Base-by-base conservation (phyloP, 2,113 vertebrate genomes). In the Oreotrochilus melanogaster region DNA sequence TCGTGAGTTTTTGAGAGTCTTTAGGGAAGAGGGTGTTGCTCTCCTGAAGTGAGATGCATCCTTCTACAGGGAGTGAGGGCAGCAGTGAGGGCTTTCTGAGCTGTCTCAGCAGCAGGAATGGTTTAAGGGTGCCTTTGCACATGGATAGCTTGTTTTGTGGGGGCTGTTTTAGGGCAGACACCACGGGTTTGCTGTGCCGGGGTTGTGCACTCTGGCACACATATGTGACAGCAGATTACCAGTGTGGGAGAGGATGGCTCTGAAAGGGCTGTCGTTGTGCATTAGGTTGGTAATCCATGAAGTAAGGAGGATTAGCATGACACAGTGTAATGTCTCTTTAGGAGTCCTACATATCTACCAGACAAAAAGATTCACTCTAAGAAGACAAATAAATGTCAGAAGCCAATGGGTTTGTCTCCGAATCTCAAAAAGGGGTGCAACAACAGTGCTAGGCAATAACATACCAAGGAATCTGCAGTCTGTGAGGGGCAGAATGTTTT, bases 251-350 rank as follows among this genome's bases (percentile, higher is more conserved):
- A 42, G 2, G 4, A 3, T 37, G 47, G 80, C 93, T 92, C 82
- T 5, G 58, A 33, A 60, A 83, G 35, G 70, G 30, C 65, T 96
- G 93, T 86, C 84, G 5, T 1, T 78, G 56, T 39, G 53, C 14
- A 14, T 84, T 81, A 65, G 93, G 87, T 47, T 89, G 89, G 87
- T 31, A 88, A 95, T 76, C 88, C 80, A 10, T n/a, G 83, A 85
- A 24, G 43, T 53, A 35, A 78, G 86, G 33, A 83, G 78, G 88
- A 93, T 93, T 85, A 70, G 39, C 24, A 2, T 64, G 92, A 72
- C 5, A 3, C 3, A 5, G 61, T 69, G 47, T 66, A 91, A 60
- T 56, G 21, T 79, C 86, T 80, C 90, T 89, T 79, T 71, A 82
- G 86, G 45, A 92, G 80, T 25, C 62, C 92, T 57, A 62, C 60